Percentiles rank a stretch among this genome's conserved stretches.
Evolutionary conservation across 1,140 invertebrate species (phyloP).

Genomic region (Maniola jurtina): DNA sequence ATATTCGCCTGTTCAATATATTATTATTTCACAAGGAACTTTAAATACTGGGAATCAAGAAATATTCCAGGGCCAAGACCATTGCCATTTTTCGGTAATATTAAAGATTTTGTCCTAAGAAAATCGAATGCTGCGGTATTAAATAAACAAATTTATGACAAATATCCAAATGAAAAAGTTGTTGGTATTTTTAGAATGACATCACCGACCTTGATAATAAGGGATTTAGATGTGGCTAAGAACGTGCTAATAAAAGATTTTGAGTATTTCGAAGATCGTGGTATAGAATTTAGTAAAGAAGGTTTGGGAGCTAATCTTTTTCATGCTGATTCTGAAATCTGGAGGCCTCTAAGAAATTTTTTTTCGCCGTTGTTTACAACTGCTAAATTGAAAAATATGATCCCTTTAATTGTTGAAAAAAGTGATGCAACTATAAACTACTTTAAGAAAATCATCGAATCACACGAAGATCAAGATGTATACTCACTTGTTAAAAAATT

Average conservation of each 20-base stretch:
- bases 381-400: constrained; percentile 79
- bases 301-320: constrained; percentile 71
- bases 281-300: constrained; percentile 69
- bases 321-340: constrained; percentile 68
- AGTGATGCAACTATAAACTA: constrained; percentile 49
- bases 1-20: neutral
- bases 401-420: constrained; percentile 48
- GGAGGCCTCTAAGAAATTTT: constrained; percentile 52
- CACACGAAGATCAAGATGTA: neutral
- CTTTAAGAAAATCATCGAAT: constrained; percentile 27
- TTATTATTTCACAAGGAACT: constrained; percentile 12
- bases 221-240: constrained; percentile 81
- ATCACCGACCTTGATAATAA: constrained; percentile 69
- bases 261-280: constrained; percentile 73
- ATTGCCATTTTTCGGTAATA: constrained; percentile 6
- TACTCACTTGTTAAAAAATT: constrained; percentile 2
- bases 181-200: constrained; percentile 48
- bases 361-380: constrained; percentile 43
- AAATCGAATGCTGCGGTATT: neutral
- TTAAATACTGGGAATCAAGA: constrained; percentile 9
- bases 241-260: constrained; percentile 81
- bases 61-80: constrained; percentile 3
- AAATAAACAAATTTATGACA: constrained; percentile 19
- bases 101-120: constrained; percentile 30
- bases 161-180: constrained; percentile 35